A percentile compares a stretch with the other conserved stretches of the same genome.
phyloP scores from a whole-genome alignment of 2,888 invertebrate species.

The Amaurobius ferox region DNA sequence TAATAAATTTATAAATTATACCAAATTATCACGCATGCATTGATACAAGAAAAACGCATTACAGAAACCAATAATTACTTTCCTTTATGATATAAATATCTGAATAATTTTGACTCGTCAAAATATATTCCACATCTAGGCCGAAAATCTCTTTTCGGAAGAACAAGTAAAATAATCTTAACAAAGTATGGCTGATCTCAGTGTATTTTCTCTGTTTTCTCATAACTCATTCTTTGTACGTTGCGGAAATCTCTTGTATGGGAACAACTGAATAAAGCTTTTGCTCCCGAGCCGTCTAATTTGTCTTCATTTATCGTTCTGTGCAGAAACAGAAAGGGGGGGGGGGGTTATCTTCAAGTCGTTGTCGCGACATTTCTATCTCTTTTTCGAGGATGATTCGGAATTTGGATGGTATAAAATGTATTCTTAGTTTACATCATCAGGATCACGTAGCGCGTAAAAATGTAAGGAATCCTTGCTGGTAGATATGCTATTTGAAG shows the following conservation, averaged over 20 bases:
- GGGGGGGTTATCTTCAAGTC: neutral
- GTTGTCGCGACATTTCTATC: neutral
- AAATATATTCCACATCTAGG: neutral
- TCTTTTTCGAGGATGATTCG: neutral
- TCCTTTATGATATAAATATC: neutral
- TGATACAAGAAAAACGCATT: no score
- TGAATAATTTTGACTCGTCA: neutral
- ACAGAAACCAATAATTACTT: neutral
- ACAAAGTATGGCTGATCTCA: slow-evolving; percentile 23
- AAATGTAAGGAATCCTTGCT: no score
- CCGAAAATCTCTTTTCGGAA: neutral
- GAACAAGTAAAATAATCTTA: slow-evolving; percentile 22
- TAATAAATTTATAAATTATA: no score
- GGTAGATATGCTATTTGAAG: no score
- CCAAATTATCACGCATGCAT: no score
- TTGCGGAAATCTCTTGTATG: slow-evolving; percentile 25
- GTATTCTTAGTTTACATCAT: neutral
- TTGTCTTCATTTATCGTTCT: slow-evolving; percentile 51
- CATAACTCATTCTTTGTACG: slow-evolving; percentile 41
- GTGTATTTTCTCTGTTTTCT: slow-evolving; percentile 15
- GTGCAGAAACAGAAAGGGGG: neutral
- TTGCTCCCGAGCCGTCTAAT: slow-evolving; percentile 31
- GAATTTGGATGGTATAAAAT: neutral
- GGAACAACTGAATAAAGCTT: slow-evolving; percentile 24
- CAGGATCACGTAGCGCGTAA: neutral